phyloP scores from a whole-genome alignment of 2,888 invertebrate genomes.

The Tetragonisca angustula region DNA sequence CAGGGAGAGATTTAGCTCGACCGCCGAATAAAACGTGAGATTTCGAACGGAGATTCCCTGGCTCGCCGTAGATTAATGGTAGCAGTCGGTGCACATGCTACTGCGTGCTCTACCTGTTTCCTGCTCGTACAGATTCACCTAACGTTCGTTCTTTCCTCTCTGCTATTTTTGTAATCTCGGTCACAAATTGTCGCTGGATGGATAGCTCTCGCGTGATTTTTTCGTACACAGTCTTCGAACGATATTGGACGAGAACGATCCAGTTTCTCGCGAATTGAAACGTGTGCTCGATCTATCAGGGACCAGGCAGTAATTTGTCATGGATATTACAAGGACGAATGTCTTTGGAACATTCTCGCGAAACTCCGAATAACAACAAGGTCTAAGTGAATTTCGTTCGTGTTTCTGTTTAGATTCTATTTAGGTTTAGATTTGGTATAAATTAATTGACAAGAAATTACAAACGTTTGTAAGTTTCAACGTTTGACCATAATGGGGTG shows the following conservation, averaged over 20 bases:
- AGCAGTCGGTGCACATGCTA: not conserved
- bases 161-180: not conserved
- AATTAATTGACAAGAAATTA: too few relatives aligned
- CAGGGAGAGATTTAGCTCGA: not conserved
- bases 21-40: constrained; percentile 6
- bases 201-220: not conserved
- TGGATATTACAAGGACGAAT: too few relatives aligned
- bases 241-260: not conserved
- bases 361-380: too few relatives aligned
- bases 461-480: too few relatives aligned
- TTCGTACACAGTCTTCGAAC: not conserved
- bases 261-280: not conserved
- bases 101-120: not conserved
- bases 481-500: too few relatives aligned
- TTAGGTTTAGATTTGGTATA: too few relatives aligned
- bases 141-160: not conserved
- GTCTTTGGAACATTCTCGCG: too few relatives aligned
- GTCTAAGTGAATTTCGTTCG: too few relatives aligned
- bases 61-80: constrained; percentile 7
- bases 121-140: not conserved
- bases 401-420: too few relatives aligned
- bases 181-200: not conserved
- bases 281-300: not conserved
- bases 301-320: too few relatives aligned
- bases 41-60: constrained; percentile 13